A percentile compares a stretch with the other conserved stretches of the same genome.
phyloP scores from a whole-genome alignment of 2,113 vertebrate genomes.

The Cranoglanis bouderius region DNA sequence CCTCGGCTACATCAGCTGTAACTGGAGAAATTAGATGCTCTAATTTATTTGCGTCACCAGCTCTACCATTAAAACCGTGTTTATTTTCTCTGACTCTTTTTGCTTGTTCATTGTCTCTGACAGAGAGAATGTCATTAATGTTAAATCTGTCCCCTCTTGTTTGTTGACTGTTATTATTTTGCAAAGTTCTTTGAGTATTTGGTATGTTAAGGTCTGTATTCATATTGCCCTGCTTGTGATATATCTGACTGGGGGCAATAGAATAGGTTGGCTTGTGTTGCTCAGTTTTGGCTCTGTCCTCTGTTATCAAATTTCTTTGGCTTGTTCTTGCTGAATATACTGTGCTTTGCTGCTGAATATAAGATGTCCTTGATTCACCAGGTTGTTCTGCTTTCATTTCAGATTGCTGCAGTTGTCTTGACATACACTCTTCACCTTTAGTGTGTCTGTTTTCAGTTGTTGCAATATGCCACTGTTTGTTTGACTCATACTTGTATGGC shows the following conservation, averaged over 20 bases:
- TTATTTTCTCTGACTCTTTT: conserved; percentile 42
- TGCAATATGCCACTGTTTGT: conserved; percentile 51
- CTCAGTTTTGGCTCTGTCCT: conserved; percentile 24
- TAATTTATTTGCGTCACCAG: conserved; percentile 24
- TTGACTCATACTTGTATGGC: conserved; percentile 47
- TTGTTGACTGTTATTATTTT: conserved; percentile 33
- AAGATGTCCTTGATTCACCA: not conserved
- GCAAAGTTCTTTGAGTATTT: conserved; percentile 1
- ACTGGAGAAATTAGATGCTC: conserved; percentile 47
- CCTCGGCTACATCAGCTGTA: conserved; percentile 15
- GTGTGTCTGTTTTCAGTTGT: conserved; percentile 29
- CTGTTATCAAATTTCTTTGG: conserved; percentile 39
- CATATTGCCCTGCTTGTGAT: not conserved
- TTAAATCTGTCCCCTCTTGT: conserved; percentile 41
- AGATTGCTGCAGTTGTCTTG: conserved; percentile 20
- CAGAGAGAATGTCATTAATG: conserved; percentile 52
- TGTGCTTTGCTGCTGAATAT: conserved; percentile 17
- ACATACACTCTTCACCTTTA: not conserved
- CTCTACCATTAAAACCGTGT: conserved; percentile 7
- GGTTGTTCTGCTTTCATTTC: conserved; percentile 18
- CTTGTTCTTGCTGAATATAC: conserved; percentile 20
- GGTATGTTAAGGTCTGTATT: not conserved
- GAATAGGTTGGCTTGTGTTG: conserved; percentile 2
- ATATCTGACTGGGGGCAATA: not conserved
- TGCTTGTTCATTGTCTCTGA: conserved; percentile 52